Conservation (phyloP, 2,888 invertebrate genomes). For the Parthenolecanium corni region DNA sequence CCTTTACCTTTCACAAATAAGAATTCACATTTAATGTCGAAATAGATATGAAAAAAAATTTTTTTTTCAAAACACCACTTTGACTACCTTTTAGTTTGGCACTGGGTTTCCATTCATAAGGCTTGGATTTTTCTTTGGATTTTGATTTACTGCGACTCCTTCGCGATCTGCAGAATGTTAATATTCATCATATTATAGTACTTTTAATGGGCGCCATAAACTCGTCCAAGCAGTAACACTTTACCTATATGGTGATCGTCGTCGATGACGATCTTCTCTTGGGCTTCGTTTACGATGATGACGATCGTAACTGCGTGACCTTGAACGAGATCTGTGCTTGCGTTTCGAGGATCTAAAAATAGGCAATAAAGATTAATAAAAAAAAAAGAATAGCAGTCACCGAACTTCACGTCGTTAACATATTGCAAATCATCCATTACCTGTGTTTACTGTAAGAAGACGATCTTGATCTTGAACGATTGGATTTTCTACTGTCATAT, state of each 20-base stretch:
- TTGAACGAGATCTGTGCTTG: conserved; percentile 13
- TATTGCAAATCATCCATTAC: not conserved
- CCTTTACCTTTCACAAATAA: too few relatives aligned
- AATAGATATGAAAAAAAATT: not conserved
- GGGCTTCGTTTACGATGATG: conserved; percentile 5
- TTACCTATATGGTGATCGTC: conserved; percentile 18
- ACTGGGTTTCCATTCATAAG: conserved; percentile 15
- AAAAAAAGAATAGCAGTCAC: too few relatives aligned
- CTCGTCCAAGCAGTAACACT: not conserved
- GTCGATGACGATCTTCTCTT: not conserved
- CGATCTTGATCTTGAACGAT: conserved; percentile 19
- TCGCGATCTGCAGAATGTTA: conserved; percentile 2
- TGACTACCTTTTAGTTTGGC: conserved; percentile 23
- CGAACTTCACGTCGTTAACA: not conserved
- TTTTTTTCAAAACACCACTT: not conserved
- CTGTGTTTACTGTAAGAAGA: conserved; percentile 8
- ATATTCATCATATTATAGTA: too few relatives aligned
- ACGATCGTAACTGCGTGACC: conserved; percentile 18
- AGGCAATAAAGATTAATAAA: not conserved
- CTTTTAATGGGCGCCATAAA: not conserved
- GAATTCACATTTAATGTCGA: too few relatives aligned
- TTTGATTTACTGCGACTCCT: conserved; percentile 16
- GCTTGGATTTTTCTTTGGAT: conserved; percentile 8
- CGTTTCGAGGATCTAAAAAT: not conserved
- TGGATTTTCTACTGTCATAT: conserved; percentile 12